phyloP scores from a whole-genome alignment of 2,888 invertebrate genomes.

The Cyclophora punctaria region DNA sequence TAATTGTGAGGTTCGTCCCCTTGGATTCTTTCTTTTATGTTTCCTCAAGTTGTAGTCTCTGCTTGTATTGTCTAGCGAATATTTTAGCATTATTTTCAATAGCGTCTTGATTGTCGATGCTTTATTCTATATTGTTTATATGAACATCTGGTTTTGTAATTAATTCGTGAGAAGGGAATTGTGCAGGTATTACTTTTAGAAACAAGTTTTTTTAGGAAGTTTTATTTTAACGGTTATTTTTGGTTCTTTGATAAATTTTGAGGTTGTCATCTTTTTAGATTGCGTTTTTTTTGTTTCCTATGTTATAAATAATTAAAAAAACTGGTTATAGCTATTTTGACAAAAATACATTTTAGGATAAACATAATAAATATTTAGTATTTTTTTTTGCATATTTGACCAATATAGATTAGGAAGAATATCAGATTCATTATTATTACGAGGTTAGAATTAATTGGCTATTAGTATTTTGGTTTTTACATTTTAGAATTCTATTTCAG shows the following conservation, averaged over 20 bases:
- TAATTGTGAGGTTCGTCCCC: slow-evolving; percentile 69
- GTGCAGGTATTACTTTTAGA: slow-evolving; percentile 25
- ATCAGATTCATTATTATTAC: too few species aligned
- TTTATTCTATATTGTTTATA: slow-evolving; percentile 48
- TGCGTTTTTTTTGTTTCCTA: neutral
- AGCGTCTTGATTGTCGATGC: slow-evolving; percentile 40
- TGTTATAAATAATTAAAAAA: too few species aligned
- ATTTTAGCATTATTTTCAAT: slow-evolving; percentile 54
- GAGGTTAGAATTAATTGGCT: too few species aligned
- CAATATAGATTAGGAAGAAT: too few species aligned
- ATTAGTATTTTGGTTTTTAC: too few species aligned
- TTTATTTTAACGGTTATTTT: neutral
- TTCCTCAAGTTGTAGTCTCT: slow-evolving; percentile 64
- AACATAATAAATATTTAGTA: too few species aligned
- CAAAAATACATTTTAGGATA: too few species aligned
- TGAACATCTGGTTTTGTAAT: slow-evolving; percentile 65
- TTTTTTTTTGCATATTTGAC: too few species aligned
- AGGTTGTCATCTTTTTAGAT: slow-evolving; percentile 17
- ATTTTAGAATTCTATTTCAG: too few species aligned
- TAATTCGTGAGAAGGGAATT: slow-evolving; percentile 70
- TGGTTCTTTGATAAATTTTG: too few species aligned
- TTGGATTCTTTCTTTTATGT: slow-evolving; percentile 56
- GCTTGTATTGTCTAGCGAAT: slow-evolving; percentile 59
- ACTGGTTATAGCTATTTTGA: too few species aligned
- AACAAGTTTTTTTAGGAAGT: slow-evolving; percentile 18